Percentiles rank a stretch among this genome's conserved stretches.
phyloP scores from a whole-genome alignment of 2,113 vertebrate genomes.

The Microcebus murinus region DNA sequence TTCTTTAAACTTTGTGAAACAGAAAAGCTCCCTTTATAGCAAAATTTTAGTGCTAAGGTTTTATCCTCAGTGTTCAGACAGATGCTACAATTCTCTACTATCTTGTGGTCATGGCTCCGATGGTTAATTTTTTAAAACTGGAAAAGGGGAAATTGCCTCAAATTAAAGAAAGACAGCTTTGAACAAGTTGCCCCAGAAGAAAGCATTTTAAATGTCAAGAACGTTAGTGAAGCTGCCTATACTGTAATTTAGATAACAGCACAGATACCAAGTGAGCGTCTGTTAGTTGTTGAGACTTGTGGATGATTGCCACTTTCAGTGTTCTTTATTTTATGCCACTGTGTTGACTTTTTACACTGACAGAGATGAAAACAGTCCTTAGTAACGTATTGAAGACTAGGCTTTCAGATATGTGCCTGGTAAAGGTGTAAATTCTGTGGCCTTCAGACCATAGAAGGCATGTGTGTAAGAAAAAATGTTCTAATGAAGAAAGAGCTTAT shows the following conservation, averaged over 20 bases:
- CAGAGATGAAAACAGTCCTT: background rate
- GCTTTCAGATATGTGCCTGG: background rate
- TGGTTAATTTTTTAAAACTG: conserved; percentile 81
- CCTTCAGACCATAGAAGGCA: background rate
- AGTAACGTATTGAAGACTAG: background rate
- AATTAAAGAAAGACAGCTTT: conserved; percentile 84
- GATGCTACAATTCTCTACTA: conserved; percentile 30
- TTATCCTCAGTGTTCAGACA: conserved; percentile 18
- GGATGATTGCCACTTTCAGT: conserved; percentile 74
- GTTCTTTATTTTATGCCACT: conserved; percentile 21
- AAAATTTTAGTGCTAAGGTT: background rate
- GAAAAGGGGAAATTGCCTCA: conserved; percentile 79
- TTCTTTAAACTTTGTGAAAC: background rate
- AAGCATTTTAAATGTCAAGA: conserved; percentile 81
- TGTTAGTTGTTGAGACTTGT: conserved; percentile 80
- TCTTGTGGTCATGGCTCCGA: conserved; percentile 75
- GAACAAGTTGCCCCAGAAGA: conserved; percentile 76
- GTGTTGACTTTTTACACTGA: background rate
- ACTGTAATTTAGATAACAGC: conserved; percentile 85
- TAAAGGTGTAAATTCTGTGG: background rate
- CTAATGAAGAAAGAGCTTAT: background rate
- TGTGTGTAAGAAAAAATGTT: background rate
- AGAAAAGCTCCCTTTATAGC: background rate
- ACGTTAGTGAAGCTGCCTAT: conserved; percentile 78
- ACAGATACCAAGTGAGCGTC: conserved; percentile 73